Base-by-base conservation (phyloP, 2,113 vertebrate genomes). In the Lepisosteus osseus region DNA sequence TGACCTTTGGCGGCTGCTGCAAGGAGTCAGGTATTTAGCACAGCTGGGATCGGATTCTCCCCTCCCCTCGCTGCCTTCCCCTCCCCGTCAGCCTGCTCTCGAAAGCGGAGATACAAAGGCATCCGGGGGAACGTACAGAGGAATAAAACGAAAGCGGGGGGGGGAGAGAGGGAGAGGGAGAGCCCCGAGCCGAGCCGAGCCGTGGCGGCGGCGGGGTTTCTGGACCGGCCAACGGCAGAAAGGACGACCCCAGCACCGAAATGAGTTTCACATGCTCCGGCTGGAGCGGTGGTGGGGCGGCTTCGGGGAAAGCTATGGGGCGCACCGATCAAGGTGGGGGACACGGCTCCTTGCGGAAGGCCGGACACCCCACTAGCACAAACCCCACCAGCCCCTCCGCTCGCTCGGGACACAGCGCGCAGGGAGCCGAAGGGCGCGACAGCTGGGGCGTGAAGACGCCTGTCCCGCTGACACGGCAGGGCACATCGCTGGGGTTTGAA, bases 1-100 rank as follows among this genome's bases (percentile, higher is more conserved):
- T 89, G 86, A 88, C 84, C 90, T 84, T 91, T 84, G 81, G 82
- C 88, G 70, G 75, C 65, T 86, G 82, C 86, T 86, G 86, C 89
- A 86, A 77, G 89, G 90, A 89, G 89, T 90, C 90, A 92, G 89
- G 92, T 93, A 92, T 93, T 92, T 93, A 93, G 76, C 86, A 91
- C 86, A 90, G 88, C 84, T 82, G 63, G 89, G 87, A 87, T 86
- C 80, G 78, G 90, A 93, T 94, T 93, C 92, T 84, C 91, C 86
- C 84, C 79, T 80, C 78, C 73, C 74, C 64, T 45, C 62, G 7
- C 40, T 7, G 72, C 72, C 47, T 71, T 79, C 79, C 80, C 78
- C 29, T 29, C 29, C 29, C 29, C 29, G 29, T 2, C 29, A 29
- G 29, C 29, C 29, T 75, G 79, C 64, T 91, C 87, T 84, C 87